Conservation (phyloP, 2,888 invertebrate species). For the Steinernema hermaphroditum region DNA sequence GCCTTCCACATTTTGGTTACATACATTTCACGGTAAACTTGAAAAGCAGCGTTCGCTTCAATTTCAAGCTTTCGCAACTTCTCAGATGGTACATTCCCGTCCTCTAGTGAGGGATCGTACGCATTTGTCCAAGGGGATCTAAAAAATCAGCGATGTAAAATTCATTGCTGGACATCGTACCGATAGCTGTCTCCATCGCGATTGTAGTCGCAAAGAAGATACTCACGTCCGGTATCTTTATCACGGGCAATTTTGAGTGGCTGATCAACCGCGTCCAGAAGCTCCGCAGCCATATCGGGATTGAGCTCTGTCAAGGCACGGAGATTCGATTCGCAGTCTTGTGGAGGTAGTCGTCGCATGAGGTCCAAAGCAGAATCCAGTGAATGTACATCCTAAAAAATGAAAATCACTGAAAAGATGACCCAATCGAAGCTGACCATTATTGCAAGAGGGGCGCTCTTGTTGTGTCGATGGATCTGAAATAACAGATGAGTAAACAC, state of each 20-base stretch:
- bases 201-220: conserved; percentile 96
- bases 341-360: conserved; percentile 97
- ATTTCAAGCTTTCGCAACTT: conserved; percentile 89
- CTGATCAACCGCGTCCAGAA: conserved; percentile 94
- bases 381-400: conserved; percentile 68
- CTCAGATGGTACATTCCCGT: conserved; percentile 97
- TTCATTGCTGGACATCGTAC: conserved; percentile 68
- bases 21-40: conserved; percentile 81
- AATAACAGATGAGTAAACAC: background rate
- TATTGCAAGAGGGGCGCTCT: background rate
- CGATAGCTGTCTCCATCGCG: conserved; percentile 97
- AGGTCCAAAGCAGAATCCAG: conserved; percentile 98
- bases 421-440: no score
- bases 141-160: conserved; percentile 34
- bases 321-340: conserved; percentile 97
- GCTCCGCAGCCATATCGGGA: conserved; percentile 91
- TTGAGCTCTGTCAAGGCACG: conserved; percentile 93
- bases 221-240: conserved; percentile 91
- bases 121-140: conserved; percentile 98
- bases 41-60: conserved; percentile 97
- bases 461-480: no score
- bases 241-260: conserved; percentile 93
- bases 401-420: background rate
- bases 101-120: conserved; percentile 94
- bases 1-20: conserved; percentile 24